Evolutionary conservation across 1,140 invertebrate genomes (phyloP), one percentile per base, ranked within the genome.

Genomic region (Drosophila sp.): DNA sequence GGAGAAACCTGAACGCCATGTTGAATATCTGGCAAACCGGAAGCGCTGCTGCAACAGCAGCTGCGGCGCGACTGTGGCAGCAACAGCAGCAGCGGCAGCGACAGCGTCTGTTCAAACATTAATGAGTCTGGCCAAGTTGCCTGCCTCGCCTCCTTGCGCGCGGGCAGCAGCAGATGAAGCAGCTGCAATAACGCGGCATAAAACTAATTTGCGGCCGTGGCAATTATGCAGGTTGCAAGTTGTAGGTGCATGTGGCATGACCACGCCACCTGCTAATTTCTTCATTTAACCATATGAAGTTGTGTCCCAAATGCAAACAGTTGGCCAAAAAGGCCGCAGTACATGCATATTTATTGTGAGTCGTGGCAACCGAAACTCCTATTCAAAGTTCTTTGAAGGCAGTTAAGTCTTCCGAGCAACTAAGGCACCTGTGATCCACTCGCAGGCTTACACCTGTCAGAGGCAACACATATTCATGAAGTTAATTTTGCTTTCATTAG

Each of bases 401-500:
- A 16, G 41, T 2, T 18, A 43, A 43, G 14, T 43, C 41, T 16
- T 18, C 13, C 8, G 41, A 18, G 0, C 41, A 16, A 2, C 4
- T 41, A 41, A 41, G 40, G 8, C 7, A 5, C 7, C 16, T 18
- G 14, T 43, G 13, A 18, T 43, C 14, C 41, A 43, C 14, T 43
- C 13, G 16, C 13, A 11, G 46, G 43, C 16, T 14, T 61, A 61
- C 56, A 66, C 51, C 36, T 66, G 43, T 72, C 66, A 56, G 21
- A 45, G 32, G 59, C 65, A 61, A 40, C 48, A 38, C 58, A 50
- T n/a, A n/a, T 62, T 70, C 21, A 56, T 69, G 80, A 86, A 80
- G 75, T 69, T 81, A 79, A 80, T 77, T 77, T 73, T 59, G 36
- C 61, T 73, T 81, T 87, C 82, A 87, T 84, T 84, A 84, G 69